Evolutionary conservation across 92 coral and sea anemone species (phyloP).

Genomic region (Epizoanthus ramosus): DNA sequence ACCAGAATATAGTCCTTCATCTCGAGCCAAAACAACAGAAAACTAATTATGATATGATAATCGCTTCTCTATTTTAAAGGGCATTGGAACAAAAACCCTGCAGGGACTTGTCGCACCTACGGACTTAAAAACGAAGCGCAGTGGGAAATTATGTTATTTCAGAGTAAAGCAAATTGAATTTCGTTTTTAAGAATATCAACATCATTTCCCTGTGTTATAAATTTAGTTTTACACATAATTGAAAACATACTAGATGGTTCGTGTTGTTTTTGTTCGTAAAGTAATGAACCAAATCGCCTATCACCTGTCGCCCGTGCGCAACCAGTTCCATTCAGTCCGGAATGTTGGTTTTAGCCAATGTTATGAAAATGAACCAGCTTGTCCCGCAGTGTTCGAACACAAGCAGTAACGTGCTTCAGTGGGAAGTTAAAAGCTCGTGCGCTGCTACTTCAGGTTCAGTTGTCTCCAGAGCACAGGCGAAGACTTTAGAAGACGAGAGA

Average conservation of each 20-base stretch:
- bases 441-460: background rate
- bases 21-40: background rate
- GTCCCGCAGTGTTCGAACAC: constrained; percentile 6
- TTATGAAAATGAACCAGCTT: background rate
- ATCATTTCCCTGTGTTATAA: too few species aligned
- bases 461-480: background rate
- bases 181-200: constrained; percentile 13
- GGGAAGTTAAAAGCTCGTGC: background rate
- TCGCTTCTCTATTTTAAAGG: background rate
- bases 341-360: constrained; percentile 14
- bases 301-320: background rate
- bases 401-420: background rate
- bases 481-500: background rate
- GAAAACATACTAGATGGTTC: background rate
- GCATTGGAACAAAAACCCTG: background rate
- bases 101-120: background rate
- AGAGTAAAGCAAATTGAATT: background rate
- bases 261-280: background rate
- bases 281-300: background rate
- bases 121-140: constrained; percentile 1
- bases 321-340: constrained; percentile 31
- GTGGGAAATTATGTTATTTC: background rate
- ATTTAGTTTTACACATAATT: background rate
- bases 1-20: too few species aligned
- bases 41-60: constrained; percentile 1